Percentiles rank a stretch among this genome's conserved stretches.
phyloP scores from a whole-genome alignment of 2,113 vertebrate species.

The Gambusia holbrooki region DNA sequence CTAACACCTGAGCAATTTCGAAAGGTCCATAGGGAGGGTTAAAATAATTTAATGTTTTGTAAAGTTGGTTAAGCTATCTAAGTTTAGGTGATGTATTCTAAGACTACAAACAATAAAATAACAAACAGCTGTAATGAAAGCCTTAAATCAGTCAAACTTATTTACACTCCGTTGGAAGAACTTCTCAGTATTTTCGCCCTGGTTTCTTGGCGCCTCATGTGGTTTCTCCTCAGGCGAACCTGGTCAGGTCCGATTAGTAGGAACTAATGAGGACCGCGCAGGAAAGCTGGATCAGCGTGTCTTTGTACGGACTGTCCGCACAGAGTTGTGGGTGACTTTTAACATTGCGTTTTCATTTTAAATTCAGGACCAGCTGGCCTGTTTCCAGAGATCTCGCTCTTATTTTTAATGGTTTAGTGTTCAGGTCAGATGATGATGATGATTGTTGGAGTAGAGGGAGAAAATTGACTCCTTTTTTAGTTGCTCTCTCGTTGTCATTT shows the following conservation, averaged over 20 bases:
- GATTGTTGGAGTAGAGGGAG: background rate
- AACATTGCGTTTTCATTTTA: background rate
- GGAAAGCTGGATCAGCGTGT: background rate
- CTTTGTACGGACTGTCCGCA: background rate
- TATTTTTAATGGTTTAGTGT: background rate
- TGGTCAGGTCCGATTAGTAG: background rate
- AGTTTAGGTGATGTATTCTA: background rate
- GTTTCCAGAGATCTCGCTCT: background rate
- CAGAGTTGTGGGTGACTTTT: background rate
- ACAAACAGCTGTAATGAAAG: background rate
- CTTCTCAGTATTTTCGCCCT: background rate
- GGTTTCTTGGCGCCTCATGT: too few species aligned
- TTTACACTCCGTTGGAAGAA: background rate
- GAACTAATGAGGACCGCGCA: background rate
- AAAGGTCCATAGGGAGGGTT: background rate
- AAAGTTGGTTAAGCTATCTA: background rate
- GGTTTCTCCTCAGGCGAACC: constrained; percentile 2
- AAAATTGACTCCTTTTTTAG: background rate
- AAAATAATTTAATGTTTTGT: background rate
- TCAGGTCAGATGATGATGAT: too few species aligned
- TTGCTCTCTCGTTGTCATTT: background rate
- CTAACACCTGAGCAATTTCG: background rate
- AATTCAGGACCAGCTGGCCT: background rate
- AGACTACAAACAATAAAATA: background rate
- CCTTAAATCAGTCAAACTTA: background rate